A percentile compares a stretch with the other conserved stretches of the same genome.
Evolutionary conservation across 1,140 invertebrate genomes (phyloP).

Genomic region (Hormaphis cornu): DNA sequence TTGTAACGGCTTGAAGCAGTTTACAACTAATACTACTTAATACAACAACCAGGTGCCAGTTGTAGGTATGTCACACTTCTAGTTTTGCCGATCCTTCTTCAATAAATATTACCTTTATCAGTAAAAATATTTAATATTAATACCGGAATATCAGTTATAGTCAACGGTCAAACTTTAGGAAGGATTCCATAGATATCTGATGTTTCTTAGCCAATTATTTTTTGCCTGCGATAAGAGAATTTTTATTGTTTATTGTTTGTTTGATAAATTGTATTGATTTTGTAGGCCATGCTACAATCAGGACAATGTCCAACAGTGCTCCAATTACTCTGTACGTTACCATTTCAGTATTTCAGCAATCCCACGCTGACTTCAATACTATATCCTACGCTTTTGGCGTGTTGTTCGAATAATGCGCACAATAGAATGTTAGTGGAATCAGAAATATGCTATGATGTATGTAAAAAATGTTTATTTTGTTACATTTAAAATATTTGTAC

Average conservation of each 20-base stretch:
- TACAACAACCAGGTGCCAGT: too few relatives aligned
- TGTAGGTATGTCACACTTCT: too few relatives aligned
- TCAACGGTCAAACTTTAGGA: too few relatives aligned
- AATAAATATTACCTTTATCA: too few relatives aligned
- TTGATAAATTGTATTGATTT: constrained; percentile 35
- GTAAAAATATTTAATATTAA: too few relatives aligned
- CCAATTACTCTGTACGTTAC: constrained; percentile 78
- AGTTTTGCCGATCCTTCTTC: too few relatives aligned
- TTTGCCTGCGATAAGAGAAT: background rate
- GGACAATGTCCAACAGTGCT: constrained; percentile 74
- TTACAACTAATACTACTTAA: too few relatives aligned
- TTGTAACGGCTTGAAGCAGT: too few relatives aligned
- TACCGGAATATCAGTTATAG: too few relatives aligned
- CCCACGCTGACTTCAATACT: constrained; percentile 61
- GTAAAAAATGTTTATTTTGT: constrained; percentile 31
- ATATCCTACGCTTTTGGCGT: constrained; percentile 78
- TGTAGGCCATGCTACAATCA: constrained; percentile 62
- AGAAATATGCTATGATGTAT: constrained; percentile 69
- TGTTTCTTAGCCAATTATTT: background rate
- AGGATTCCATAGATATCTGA: too few relatives aligned
- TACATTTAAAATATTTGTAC: background rate
- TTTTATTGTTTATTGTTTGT: background rate
- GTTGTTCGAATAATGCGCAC: constrained; percentile 59
- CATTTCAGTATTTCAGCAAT: constrained; percentile 82
- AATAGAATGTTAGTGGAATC: constrained; percentile 62